These are phyloP conservation scores for Podocnemis expansa DNA, from an alignment of 2,113 vertebrate genomes.

Conservation along the genomic window DNA sequence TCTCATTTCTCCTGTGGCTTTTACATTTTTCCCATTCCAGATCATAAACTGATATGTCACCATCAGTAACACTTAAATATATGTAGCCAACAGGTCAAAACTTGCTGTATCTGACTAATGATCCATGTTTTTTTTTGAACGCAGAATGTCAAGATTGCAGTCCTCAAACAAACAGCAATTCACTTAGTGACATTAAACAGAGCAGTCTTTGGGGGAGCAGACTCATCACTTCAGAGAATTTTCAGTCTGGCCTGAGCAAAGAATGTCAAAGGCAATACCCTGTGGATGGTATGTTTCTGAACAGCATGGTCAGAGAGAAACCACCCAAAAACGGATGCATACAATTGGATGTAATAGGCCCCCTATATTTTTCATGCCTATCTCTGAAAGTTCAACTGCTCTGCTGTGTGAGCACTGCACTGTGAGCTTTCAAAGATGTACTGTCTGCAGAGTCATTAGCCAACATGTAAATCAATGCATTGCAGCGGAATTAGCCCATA, in stretches of 20 bases:
- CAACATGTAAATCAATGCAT: not conserved
- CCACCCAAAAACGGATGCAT: not conserved
- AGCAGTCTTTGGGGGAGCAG: not conserved
- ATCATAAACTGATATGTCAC: not conserved
- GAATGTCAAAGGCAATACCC: not conserved
- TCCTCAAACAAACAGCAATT: conserved; percentile 21
- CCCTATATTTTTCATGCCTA: not conserved
- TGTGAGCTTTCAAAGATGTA: not conserved
- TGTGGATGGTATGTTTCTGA: not conserved
- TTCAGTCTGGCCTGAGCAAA: not conserved
- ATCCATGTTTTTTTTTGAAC: not conserved
- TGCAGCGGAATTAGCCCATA: not conserved
- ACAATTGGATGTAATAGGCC: not conserved
- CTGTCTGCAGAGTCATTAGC: not conserved
- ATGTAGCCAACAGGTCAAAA: not conserved
- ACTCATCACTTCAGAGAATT: not conserved
- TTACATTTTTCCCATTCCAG: fast-evolving
- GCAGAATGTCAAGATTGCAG: not conserved
- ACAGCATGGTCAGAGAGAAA: conserved; percentile 6
- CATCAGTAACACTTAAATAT: not conserved
- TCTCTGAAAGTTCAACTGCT: fast-evolving
- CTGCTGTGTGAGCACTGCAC: not conserved
- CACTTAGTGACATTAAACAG: conserved; percentile 34
- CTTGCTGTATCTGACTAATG: not conserved
- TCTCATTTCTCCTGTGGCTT: not conserved